These are phyloP conservation scores for Tokudaia tokunoshimensis DNA, from an alignment of 2,797 vertebrate species.

Conservation along the genomic window DNA sequence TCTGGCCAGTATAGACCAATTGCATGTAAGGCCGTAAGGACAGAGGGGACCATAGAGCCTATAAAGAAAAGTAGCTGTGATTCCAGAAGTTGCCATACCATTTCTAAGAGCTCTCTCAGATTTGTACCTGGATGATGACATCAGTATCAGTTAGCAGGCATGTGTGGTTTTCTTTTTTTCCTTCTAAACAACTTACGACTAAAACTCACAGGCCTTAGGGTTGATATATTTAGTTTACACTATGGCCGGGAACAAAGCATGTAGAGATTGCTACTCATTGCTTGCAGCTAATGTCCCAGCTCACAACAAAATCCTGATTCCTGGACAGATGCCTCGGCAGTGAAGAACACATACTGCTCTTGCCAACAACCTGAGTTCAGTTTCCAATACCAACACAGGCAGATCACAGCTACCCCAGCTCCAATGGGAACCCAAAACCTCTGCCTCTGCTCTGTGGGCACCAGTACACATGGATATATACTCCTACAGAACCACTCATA, in stretches of 20 bases:
- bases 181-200: slow-evolving; percentile 20
- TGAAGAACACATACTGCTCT: background rate
- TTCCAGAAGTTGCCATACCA: background rate
- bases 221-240: background rate
- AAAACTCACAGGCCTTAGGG: slow-evolving; percentile 14
- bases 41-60: background rate
- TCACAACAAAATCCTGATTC: background rate
- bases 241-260: background rate
- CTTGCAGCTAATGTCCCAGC: background rate
- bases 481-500: background rate
- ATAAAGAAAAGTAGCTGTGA: background rate
- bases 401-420: background rate
- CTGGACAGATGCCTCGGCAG: no score
- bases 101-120: background rate
- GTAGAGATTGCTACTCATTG: background rate
- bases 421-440: background rate
- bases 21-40: background rate
- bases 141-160: background rate
- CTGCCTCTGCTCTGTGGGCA: background rate
- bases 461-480: background rate
- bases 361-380: background rate
- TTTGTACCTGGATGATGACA: background rate
- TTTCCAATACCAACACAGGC: background rate
- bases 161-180: background rate
- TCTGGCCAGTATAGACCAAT: background rate